Evolutionary conservation across 2,888 invertebrate species (phyloP).

Genomic region (Ophion slaviceki): DNA sequence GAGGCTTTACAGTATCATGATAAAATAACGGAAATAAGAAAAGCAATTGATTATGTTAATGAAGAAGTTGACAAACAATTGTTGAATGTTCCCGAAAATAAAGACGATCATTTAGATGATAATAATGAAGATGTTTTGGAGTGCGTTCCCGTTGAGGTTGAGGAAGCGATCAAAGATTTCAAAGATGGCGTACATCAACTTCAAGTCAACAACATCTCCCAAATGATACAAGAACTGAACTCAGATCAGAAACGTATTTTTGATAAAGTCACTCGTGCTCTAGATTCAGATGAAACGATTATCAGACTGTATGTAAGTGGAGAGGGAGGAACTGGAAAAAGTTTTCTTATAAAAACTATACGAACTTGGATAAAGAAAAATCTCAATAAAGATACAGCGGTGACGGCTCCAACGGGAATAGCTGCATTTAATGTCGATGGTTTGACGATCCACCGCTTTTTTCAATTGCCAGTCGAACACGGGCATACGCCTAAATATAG

Average conservation of each 20-base stretch:
- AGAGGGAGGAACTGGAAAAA: conserved; percentile 75
- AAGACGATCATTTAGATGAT: conserved; percentile 53
- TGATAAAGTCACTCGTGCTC: conserved; percentile 47
- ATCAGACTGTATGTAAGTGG: conserved; percentile 71
- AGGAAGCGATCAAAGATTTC: conserved; percentile 4
- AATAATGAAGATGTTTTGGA: conserved; percentile 64
- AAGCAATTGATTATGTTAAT: conserved; percentile 48
- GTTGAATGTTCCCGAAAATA: conserved; percentile 63
- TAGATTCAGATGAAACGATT: conserved; percentile 41
- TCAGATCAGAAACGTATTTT: conserved; percentile 67
- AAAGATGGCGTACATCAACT: conserved; percentile 56
- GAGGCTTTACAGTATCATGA: conserved; percentile 64
- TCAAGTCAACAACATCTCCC: conserved; percentile 41
- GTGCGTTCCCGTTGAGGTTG: conserved; percentile 21
- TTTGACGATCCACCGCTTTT: conserved; percentile 75
- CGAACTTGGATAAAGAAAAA: conserved; percentile 71
- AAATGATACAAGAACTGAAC: conserved; percentile 67
- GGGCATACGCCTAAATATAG: conserved; percentile 74
- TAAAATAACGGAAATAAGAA: conserved; percentile 38
- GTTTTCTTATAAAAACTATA: conserved; percentile 74
- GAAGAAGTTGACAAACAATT: conserved; percentile 64
- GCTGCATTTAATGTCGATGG: conserved; percentile 79
- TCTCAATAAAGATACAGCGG: conserved; percentile 71
- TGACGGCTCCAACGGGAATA: conserved; percentile 71
- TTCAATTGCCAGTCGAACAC: conserved; percentile 77